A percentile compares a stretch with the other conserved stretches of the same genome.
These are phyloP conservation scores for Prinia subflava DNA, from an alignment of 2,113 vertebrate species.

Conservation along the genomic window DNA sequence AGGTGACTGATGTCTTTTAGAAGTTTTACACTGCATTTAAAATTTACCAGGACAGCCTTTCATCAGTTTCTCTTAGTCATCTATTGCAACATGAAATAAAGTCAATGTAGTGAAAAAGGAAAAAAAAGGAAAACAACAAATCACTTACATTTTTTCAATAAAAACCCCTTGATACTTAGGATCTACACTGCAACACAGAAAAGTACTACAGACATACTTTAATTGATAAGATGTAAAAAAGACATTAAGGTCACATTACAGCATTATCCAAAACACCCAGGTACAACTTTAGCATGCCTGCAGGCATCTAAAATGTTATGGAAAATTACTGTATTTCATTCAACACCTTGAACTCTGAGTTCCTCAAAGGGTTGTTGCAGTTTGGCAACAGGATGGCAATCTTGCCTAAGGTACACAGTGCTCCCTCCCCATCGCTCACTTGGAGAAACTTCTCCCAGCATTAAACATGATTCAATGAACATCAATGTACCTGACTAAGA, in stretches of 20 bases:
- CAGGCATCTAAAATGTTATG: conserved; percentile 65
- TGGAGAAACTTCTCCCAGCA: neutral
- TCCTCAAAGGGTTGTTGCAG: conserved; percentile 57
- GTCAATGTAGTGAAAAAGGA: neutral
- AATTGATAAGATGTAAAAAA: conserved; percentile 68
- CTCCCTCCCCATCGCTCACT: neutral
- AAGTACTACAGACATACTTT: conserved; percentile 50
- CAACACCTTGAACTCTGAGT: conserved; percentile 37
- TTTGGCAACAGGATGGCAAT: conserved; percentile 60
- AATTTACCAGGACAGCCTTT: neutral
- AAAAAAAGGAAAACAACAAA: neutral
- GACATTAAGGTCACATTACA: conserved; percentile 60
- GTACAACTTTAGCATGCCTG: conserved; percentile 59
- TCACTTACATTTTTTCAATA: neutral
- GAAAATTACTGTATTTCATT: conserved; percentile 64
- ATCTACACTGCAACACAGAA: neutral
- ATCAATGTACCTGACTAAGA: neutral
- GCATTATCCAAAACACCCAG: conserved; percentile 59
- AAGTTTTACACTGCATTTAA: neutral
- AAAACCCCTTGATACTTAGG: neutral
- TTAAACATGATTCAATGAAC: neutral
- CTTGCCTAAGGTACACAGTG: neutral
- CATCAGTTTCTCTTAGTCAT: neutral
- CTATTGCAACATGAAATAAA: neutral
- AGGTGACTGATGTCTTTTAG: neutral